Percentiles rank a stretch among this genome's conserved stretches.
Conservation (phyloP, 2,888 invertebrate species). For the Hydraecia micacea region DNA sequence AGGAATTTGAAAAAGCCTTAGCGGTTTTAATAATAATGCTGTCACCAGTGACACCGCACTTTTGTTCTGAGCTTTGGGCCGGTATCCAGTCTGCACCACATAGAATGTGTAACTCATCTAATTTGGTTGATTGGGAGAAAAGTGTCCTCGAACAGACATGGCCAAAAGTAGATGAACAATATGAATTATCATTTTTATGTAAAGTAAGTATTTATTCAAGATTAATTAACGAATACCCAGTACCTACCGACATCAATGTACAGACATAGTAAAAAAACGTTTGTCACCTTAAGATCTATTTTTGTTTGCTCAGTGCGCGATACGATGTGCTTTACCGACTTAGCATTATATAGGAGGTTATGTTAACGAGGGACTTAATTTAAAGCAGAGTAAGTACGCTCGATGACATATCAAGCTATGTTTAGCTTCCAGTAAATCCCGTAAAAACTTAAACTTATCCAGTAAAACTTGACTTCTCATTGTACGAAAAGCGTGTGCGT, state of each 20-base stretch:
- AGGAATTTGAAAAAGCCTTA: constrained; percentile 94
- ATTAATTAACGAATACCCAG: not conserved
- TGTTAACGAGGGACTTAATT: not conserved
- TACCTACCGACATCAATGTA: not conserved
- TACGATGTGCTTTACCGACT: not conserved
- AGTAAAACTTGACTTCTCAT: too few species aligned
- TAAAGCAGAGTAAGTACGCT: not conserved
- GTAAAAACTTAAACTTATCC: too few species aligned
- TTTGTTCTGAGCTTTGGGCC: constrained; percentile 97
- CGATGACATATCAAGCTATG: too few species aligned
- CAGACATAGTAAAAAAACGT: not conserved
- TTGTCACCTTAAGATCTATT: not conserved
- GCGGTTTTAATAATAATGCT: constrained; percentile 95
- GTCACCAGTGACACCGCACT: constrained; percentile 97
- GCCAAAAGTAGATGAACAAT: constrained; percentile 94
- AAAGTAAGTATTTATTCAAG: constrained; percentile 86
- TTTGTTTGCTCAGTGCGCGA: not conserved
- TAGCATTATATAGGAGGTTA: not conserved
- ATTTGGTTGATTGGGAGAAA: constrained; percentile 92
- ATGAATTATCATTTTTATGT: constrained; percentile 91
- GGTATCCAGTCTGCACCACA: constrained; percentile 93
- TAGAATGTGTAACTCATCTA: constrained; percentile 84
- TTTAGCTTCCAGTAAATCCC: too few species aligned
- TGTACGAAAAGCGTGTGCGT: too few species aligned
- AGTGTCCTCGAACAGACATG: constrained; percentile 94